phyloP scores from a whole-genome alignment of 2,113 vertebrate species.

The Rhodinocichla rosea region DNA sequence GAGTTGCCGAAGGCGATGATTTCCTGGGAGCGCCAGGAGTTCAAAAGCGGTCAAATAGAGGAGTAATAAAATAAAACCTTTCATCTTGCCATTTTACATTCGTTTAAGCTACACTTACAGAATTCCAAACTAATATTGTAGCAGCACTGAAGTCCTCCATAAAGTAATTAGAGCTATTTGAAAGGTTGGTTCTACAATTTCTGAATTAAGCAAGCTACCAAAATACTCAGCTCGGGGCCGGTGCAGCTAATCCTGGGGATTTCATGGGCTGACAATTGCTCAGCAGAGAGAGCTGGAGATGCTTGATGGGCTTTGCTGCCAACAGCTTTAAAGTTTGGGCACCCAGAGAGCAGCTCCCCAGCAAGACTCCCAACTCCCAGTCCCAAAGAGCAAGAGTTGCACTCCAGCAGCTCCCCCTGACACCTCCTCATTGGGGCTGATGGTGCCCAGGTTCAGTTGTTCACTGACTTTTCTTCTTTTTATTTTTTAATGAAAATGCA shows the following conservation, averaged over 20 bases:
- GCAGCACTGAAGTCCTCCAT: conserved; percentile 19
- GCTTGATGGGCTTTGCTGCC: background rate
- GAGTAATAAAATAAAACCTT: conserved; percentile 62
- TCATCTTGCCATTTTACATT: conserved; percentile 62
- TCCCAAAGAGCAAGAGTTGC: background rate
- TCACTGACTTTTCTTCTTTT: background rate
- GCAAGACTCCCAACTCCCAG: background rate
- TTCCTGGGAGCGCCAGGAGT: background rate
- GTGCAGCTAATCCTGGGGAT: background rate
- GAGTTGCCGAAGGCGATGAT: conserved; percentile 38
- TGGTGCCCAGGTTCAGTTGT: background rate
- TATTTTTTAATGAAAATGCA: background rate
- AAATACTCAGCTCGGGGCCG: background rate
- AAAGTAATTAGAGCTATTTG: conserved; percentile 55
- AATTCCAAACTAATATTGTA: conserved; percentile 9
- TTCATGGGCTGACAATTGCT: background rate
- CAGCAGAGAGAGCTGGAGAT: background rate
- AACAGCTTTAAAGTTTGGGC: background rate
- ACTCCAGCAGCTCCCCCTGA: background rate
- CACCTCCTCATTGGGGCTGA: accelerated
- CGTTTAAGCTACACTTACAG: conserved; percentile 49
- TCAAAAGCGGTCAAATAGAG: conserved; percentile 54
- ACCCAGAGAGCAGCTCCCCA: background rate
- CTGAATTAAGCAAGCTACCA: conserved; percentile 44
- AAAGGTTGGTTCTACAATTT: conserved; percentile 41